A percentile compares a stretch with the other conserved stretches of the same genome.
Evolutionary conservation across 2,888 invertebrate species (phyloP).

Genomic region (Pyrochroa serraticornis): DNA sequence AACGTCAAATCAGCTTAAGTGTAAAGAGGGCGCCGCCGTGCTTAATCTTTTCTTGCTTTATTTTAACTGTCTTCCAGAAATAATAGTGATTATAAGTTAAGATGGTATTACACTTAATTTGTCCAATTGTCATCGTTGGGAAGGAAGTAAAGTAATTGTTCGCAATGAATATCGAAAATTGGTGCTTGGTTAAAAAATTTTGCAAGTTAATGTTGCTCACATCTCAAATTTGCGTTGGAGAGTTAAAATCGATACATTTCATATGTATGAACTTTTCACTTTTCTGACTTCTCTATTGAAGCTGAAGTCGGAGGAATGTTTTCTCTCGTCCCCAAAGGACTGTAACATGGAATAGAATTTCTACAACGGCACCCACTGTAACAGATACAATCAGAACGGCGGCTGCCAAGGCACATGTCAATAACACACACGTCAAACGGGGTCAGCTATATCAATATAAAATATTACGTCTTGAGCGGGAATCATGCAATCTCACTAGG

Average conservation of each 20-base stretch:
- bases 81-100: slow-evolving; percentile 19
- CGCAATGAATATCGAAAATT: slow-evolving; percentile 3
- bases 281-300: slow-evolving; percentile 30
- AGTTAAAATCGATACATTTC: slow-evolving; percentile 18
- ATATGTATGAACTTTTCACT: slow-evolving; percentile 32
- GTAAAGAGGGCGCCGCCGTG: slow-evolving; percentile 18
- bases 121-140: slow-evolving; percentile 7
- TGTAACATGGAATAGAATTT: slow-evolving; percentile 48
- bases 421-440: slow-evolving; percentile 45
- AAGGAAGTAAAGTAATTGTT: neutral
- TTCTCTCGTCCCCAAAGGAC: slow-evolving; percentile 40
- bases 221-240: too few relatives aligned
- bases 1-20: slow-evolving; percentile 26
- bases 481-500: slow-evolving; percentile 9
- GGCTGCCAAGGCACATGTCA: slow-evolving; percentile 46
- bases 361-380: slow-evolving; percentile 42
- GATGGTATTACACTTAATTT: slow-evolving; percentile 7
- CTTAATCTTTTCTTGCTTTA: slow-evolving; percentile 20
- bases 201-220: too few relatives aligned
- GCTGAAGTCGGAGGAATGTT: slow-evolving; percentile 32
- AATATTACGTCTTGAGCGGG: slow-evolving; percentile 8
- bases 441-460: slow-evolving; percentile 33
- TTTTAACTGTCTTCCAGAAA: slow-evolving; percentile 17
- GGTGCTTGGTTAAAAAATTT: neutral
- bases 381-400: slow-evolving; percentile 46